Evolutionary conservation across 2,113 vertebrate genomes (phyloP), one percentile per base, ranked within the genome.

Genomic region (Callionymus lyra): DNA sequence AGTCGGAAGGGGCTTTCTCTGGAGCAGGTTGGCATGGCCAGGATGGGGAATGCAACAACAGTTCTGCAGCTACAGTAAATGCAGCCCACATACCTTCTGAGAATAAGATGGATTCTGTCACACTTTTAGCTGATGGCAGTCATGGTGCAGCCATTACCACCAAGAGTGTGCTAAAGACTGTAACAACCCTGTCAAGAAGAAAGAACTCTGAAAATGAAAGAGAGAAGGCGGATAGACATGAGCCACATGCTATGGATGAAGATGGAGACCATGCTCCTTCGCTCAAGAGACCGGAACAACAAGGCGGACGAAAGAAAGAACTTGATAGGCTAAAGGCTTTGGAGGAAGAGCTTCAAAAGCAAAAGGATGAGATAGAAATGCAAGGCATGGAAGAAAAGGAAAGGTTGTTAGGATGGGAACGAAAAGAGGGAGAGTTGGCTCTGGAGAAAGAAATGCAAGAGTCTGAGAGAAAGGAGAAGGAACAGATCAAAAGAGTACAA

Each of bases 1-100:
- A 63, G 18, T 84, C 81, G 0, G 85, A 85, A 47, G 81, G 82
- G 5, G 84, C 83, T 37, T 86, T 84, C 51, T 81, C 79, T 3
- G 80, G 73, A 42, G 64, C 54, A 14, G 65, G 65, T 34, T 79
- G 74, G 69, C 80, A 71, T 17, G 52, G 66, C 6, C 56, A 58
- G 1, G 61, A 64, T 8, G 65, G 60, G 12, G 64, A 77, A 45
- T 59, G 43, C 12, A 78, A 80, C 14, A 38, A 45, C 59, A 52
- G 42, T 40, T 67, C 77, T 43, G 74, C 85, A 35, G 71, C 76
- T 42, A 59, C 66, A 27, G 4, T 27, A 8, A 27, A 27, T 44
- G 57, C 63, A 12, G 55, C 66, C 35, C 74, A 64, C 41, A 16
- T 52, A 38, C 41, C 70, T 71, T 58, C 50, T 70, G 44, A 68